Conservation (phyloP, 2,888 invertebrate species). For the Thymelicus acteon region DNA sequence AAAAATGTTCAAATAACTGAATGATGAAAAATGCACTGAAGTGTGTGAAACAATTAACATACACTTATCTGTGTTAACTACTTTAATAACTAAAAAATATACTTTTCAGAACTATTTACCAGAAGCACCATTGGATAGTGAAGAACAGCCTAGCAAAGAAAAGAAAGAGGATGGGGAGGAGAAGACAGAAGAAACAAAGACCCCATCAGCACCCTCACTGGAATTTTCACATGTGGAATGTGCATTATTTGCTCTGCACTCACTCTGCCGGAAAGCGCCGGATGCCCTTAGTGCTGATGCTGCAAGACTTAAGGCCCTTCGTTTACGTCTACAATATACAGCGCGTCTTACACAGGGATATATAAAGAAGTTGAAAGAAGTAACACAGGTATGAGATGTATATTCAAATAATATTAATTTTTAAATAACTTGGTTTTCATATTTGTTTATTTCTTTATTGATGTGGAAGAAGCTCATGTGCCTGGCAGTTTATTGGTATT, state of each 20-base stretch:
- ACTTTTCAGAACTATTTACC: conserved; percentile 92
- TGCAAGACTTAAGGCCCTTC: conserved; percentile 92
- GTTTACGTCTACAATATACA: conserved; percentile 94
- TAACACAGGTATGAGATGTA: conserved; percentile 79
- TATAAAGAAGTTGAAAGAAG: conserved; percentile 88
- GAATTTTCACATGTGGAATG: conserved; percentile 98
- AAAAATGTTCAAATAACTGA: too few relatives aligned
- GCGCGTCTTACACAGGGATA: conserved; percentile 96
- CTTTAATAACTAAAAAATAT: background rate
- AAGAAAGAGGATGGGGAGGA: conserved; percentile 51
- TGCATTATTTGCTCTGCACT: conserved; percentile 90
- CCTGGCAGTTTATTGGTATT: too few relatives aligned
- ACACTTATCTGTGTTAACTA: background rate
- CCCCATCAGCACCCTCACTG: conserved; percentile 89
- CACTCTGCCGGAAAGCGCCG: conserved; percentile 91
- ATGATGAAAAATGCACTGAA: too few relatives aligned
- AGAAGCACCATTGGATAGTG: conserved; percentile 89
- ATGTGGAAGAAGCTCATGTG: too few relatives aligned
- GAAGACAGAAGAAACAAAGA: conserved; percentile 64
- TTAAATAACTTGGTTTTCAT: too few relatives aligned
- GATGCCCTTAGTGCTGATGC: conserved; percentile 90
- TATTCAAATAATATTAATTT: too few relatives aligned
- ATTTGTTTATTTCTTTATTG: too few relatives aligned
- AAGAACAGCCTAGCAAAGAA: conserved; percentile 59
- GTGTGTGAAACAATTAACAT: too few relatives aligned